phyloP scores from a whole-genome alignment of 2,888 invertebrate species.

The Morpho helenor region DNA sequence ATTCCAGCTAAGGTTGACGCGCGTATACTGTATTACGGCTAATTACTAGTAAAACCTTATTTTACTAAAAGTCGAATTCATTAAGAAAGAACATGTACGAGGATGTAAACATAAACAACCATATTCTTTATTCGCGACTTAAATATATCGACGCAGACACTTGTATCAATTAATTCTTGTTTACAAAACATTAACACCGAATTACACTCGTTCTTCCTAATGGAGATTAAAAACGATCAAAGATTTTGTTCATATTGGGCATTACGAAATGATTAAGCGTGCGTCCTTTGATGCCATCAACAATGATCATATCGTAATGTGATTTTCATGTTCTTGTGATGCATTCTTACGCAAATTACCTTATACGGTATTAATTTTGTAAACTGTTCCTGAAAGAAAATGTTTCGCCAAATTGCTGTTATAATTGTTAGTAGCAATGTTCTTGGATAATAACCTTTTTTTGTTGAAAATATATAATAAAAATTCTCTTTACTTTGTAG shows the following conservation, averaged over 20 bases:
- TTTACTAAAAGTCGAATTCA: too few relatives aligned
- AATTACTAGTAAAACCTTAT: too few relatives aligned
- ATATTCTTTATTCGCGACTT: slow-evolving; percentile 38
- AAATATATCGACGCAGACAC: slow-evolving; percentile 38
- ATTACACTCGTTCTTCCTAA: slow-evolving; percentile 10
- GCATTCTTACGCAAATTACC: neutral
- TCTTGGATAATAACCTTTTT: too few relatives aligned
- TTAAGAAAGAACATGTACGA: slow-evolving; percentile 33
- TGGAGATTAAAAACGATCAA: slow-evolving; percentile 11
- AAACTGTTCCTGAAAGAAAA: neutral
- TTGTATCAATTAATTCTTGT: slow-evolving; percentile 38
- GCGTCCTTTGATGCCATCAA: slow-evolving; percentile 5
- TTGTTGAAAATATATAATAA: too few relatives aligned
- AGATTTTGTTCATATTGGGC: slow-evolving; percentile 18
- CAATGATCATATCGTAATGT: slow-evolving; percentile 13
- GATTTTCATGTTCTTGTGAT: slow-evolving; percentile 8
- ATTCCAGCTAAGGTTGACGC: too few relatives aligned
- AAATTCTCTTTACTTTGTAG: too few relatives aligned
- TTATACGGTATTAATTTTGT: neutral
- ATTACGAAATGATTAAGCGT: slow-evolving; percentile 8
- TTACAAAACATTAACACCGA: slow-evolving; percentile 28
- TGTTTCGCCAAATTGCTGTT: too few relatives aligned
- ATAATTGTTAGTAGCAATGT: too few relatives aligned
- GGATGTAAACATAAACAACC: too few relatives aligned
- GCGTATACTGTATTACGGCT: too few relatives aligned